Evolutionary conservation across 2,888 invertebrate species (phyloP).

Genomic region (Asteroscopus sphinx): DNA sequence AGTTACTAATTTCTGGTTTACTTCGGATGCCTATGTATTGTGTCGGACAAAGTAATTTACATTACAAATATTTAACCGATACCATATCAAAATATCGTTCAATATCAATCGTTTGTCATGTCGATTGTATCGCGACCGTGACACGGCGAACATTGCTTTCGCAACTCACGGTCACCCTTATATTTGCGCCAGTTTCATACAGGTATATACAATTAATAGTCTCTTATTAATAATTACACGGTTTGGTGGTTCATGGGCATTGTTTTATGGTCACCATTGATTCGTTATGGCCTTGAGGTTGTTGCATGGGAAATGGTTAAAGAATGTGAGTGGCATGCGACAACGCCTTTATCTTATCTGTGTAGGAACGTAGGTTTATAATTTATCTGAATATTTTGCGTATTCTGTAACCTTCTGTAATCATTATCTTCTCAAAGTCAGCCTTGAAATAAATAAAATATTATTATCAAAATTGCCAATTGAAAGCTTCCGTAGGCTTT

Average conservation of each 20-base stretch:
- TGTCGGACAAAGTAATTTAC: slow-evolving; percentile 32
- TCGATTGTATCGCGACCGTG: slow-evolving; percentile 73
- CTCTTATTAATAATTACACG: slow-evolving; percentile 55
- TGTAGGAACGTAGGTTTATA: not conserved
- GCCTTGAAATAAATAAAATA: no score
- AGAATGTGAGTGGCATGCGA: slow-evolving; percentile 36
- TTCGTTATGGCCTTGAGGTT: slow-evolving; percentile 33
- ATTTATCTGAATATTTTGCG: slow-evolving; percentile 15
- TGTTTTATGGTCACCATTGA: slow-evolving; percentile 50
- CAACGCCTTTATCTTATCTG: slow-evolving; percentile 28
- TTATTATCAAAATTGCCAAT: no score
- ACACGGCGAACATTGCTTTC: slow-evolving; percentile 78
- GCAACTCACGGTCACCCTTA: slow-evolving; percentile 76
- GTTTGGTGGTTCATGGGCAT: slow-evolving; percentile 42
- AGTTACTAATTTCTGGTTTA: slow-evolving; percentile 20
- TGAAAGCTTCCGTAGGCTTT: no score
- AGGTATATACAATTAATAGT: slow-evolving; percentile 58
- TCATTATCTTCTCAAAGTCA: no score
- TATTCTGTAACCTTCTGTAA: slow-evolving; percentile 11
- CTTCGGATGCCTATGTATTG: slow-evolving; percentile 12
- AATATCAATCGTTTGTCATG: slow-evolving; percentile 57
- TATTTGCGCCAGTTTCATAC: slow-evolving; percentile 64
- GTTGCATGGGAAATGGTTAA: slow-evolving; percentile 32
- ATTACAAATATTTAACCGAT: slow-evolving; percentile 29
- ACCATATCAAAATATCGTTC: slow-evolving; percentile 54